These are phyloP conservation scores for Caenorhabditis sp. DNA, from an alignment of 2,888 invertebrate species.

Conservation along the genomic window DNA sequence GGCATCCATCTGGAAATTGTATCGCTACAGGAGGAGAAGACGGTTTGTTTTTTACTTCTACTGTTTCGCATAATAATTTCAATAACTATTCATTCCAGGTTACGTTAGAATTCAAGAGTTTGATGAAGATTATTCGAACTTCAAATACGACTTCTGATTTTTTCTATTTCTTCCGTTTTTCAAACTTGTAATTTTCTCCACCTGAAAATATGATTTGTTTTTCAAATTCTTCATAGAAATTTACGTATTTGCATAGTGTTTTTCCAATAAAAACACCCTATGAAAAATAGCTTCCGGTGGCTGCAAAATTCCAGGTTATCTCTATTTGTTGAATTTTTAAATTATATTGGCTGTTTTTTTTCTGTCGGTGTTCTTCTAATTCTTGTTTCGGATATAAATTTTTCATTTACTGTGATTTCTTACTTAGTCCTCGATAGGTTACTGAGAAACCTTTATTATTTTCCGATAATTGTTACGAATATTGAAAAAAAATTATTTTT, in stretches of 20 bases:
- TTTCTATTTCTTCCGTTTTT: slow-evolving; percentile 6
- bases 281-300: slow-evolving; percentile 11
- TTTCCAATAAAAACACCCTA: neutral
- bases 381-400: slow-evolving; percentile 2
- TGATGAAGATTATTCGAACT: slow-evolving; percentile 94
- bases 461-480: neutral
- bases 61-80: neutral
- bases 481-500: neutral
- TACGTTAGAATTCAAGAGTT: slow-evolving; percentile 94
- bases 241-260: neutral
- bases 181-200: slow-evolving; percentile 14
- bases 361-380: neutral
- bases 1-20: slow-evolving; percentile 94
- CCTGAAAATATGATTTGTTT: slow-evolving; percentile 8
- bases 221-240: slow-evolving; percentile 6
- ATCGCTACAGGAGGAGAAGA: slow-evolving; percentile 98
- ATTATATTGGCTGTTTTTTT: slow-evolving; percentile 13
- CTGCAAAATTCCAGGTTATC: neutral
- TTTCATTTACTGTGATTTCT: neutral
- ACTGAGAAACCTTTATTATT: neutral
- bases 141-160: slow-evolving; percentile 83
- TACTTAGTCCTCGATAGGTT: neutral
- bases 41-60: slow-evolving; percentile 77
- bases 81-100: slow-evolving; percentile 74
- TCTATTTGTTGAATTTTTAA: slow-evolving; percentile 9